These are phyloP conservation scores for Morbakka virulenta DNA, from an alignment of 30 jellyfish, hydroid and myxozoan genomes.

Conservation along the genomic window DNA sequence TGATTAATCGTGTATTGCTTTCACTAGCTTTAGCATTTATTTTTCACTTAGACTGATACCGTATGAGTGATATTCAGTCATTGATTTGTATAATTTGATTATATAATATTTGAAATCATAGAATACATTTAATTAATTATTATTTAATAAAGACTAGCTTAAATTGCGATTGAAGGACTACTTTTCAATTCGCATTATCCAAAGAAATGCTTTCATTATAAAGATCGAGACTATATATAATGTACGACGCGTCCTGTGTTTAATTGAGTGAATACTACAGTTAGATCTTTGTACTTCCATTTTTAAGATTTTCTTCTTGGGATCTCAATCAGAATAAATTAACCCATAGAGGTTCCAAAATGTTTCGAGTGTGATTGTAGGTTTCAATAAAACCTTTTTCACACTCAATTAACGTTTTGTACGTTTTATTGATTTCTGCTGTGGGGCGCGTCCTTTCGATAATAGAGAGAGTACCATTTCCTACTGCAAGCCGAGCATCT, in stretches of 20 bases:
- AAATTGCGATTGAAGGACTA: background rate
- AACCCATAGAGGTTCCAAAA: slow-evolving; percentile 5
- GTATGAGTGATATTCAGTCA: slow-evolving; percentile 7
- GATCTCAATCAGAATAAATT: slow-evolving; percentile 4
- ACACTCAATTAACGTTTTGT: background rate
- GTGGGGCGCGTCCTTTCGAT: background rate
- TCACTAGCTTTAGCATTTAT: slow-evolving; percentile 29
- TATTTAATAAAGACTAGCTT: background rate
- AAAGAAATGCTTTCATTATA: slow-evolving; percentile 2
- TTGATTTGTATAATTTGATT: too few relatives aligned
- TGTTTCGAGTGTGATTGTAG: background rate
- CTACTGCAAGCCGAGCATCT: slow-evolving; percentile 2
- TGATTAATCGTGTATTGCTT: slow-evolving; percentile 36
- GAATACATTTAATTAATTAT: background rate
- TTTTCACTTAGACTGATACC: slow-evolving; percentile 23
- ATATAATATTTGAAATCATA: too few relatives aligned
- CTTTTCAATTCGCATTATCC: background rate
- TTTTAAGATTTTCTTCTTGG: slow-evolving; percentile 6
- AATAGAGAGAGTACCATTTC: background rate
- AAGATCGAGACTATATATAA: slow-evolving; percentile 2
- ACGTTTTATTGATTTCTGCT: too few relatives aligned
- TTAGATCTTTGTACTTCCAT: slow-evolving; percentile 15
- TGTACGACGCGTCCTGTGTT: slow-evolving; percentile 2
- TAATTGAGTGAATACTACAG: slow-evolving; percentile 7
- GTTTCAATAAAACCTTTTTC: background rate